Evolutionary conservation across 2,888 invertebrate species (phyloP).

Genomic region (Mimumesa dahlbomi): DNA sequence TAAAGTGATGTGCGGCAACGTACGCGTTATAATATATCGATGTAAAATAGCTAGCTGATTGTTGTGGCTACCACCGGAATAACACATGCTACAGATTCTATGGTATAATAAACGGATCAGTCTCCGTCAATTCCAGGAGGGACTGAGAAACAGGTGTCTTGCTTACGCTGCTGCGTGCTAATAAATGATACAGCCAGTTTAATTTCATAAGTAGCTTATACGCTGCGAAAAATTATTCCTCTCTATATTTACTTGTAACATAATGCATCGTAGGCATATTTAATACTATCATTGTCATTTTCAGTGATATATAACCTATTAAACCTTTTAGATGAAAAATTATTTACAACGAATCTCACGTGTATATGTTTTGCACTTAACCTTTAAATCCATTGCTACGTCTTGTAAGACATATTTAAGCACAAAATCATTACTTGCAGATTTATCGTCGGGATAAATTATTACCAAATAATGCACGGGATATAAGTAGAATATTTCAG

Average conservation of each 20-base stretch:
- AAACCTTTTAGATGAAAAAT: no score
- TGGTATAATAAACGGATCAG: constrained; percentile 69
- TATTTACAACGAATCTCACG: no score
- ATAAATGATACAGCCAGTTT: constrained; percentile 35
- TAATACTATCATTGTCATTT: not conserved
- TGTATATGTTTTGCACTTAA: no score
- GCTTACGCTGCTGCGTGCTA: constrained; percentile 54
- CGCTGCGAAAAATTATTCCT: not conserved
- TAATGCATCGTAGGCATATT: not conserved
- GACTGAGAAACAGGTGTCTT: constrained; percentile 64
- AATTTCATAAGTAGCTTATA: no score
- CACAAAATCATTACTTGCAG: no score
- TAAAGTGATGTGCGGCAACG: not conserved
- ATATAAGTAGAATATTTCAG: not conserved
- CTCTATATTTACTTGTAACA: not conserved
- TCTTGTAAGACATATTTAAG: no score
- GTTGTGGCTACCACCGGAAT: constrained; percentile 40
- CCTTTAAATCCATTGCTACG: no score
- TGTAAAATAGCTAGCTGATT: constrained; percentile 31
- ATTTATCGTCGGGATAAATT: no score
- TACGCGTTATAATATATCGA: constrained; percentile 16
- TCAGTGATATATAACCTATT: not conserved
- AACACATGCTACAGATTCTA: constrained; percentile 61
- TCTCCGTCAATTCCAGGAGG: constrained; percentile 62
- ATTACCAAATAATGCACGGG: constrained; percentile 1